These are phyloP conservation scores for Drosophila macrospina DNA, from an alignment of 2,888 invertebrate genomes.

Conservation along the genomic window DNA sequence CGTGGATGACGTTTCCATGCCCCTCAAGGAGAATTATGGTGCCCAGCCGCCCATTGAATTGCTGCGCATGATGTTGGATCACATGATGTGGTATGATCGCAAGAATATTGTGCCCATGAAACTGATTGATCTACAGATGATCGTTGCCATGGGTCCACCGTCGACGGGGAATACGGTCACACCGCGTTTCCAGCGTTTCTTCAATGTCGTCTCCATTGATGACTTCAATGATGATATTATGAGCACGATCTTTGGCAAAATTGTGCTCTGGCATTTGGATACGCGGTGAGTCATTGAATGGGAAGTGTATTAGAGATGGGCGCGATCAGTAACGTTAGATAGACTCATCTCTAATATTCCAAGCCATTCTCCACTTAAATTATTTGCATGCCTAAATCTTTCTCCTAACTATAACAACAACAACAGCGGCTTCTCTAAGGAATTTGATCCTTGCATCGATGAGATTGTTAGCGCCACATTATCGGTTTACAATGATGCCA, in stretches of 20 bases:
- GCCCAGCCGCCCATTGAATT: conserved; percentile 98
- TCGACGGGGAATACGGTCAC: conserved; percentile 94
- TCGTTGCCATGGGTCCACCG: conserved; percentile 94
- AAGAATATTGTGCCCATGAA: conserved; percentile 92
- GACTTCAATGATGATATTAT: conserved; percentile 95
- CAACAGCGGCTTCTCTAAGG: conserved; percentile 96
- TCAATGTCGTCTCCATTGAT: conserved; percentile 93
- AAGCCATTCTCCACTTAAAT: neutral
- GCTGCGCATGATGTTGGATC: conserved; percentile 95
- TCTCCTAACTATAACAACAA: neutral
- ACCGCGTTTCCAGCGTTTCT: conserved; percentile 94
- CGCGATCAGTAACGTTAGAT: no score
- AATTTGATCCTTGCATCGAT: conserved; percentile 96
- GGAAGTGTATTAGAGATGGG: neutral
- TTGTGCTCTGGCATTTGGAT: conserved; percentile 97
- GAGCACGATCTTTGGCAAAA: conserved; percentile 93
- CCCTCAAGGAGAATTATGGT: conserved; percentile 92
- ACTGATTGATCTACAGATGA: conserved; percentile 93
- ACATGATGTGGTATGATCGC: conserved; percentile 95
- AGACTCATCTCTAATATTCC: no score
- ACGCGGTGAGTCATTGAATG: conserved; percentile 88
- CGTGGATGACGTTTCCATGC: conserved; percentile 99
- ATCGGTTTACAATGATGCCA: conserved; percentile 93
- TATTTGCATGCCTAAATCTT: no score
- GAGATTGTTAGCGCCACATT: conserved; percentile 95